Base-by-base conservation (phyloP, 2,113 vertebrate genomes). In the Pelecanoides urinatrix region DNA sequence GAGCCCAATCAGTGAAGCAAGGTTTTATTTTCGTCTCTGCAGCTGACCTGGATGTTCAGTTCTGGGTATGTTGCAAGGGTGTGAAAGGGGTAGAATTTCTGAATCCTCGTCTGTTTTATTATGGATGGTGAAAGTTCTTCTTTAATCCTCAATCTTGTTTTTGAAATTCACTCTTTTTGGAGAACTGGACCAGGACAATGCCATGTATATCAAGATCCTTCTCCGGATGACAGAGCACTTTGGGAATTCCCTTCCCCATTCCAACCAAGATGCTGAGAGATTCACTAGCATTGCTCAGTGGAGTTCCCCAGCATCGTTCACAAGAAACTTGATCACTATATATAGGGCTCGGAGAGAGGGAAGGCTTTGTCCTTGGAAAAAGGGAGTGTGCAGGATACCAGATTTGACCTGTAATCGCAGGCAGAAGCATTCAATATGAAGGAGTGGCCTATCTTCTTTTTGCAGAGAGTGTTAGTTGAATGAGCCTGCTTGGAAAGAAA, bases 11-110 rank as follows among this genome's bases (percentile, higher is more conserved):
- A 59, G 50, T 97, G 94, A 96, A 96, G 95, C 89, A 90, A 95
- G 55, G 58, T 93, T 97, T 97, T 97, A 96, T 97, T 97, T 97
- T 95, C 0, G 89, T 97, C 96, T 80, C 38, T 86, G 93, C 97
- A 97, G 97, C 97, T 97, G 97, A 97, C 94, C 92, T 97, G 97
- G 84, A 97, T 97, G 94, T 95, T 94, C 94, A 97, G 92, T 94
- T 87, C 95, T 92, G 91, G 47, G 27, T 86, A 92, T 93, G 87
- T 74, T 61, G 91, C 90, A 97, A 97, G 97, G 93, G 91, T 94
- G 93, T 97, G 93, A 95, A 93, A 91, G 63, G 97, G 91, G 91
- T 97, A 94, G 96, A 92, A 96, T 97, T 97, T 97, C 97, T 96
- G 96, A 92, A 66, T 86, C 82, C 74, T 74, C 52, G 94, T 95